phyloP scores from a whole-genome alignment of 2,888 invertebrate species.

The Athalia circularis region DNA sequence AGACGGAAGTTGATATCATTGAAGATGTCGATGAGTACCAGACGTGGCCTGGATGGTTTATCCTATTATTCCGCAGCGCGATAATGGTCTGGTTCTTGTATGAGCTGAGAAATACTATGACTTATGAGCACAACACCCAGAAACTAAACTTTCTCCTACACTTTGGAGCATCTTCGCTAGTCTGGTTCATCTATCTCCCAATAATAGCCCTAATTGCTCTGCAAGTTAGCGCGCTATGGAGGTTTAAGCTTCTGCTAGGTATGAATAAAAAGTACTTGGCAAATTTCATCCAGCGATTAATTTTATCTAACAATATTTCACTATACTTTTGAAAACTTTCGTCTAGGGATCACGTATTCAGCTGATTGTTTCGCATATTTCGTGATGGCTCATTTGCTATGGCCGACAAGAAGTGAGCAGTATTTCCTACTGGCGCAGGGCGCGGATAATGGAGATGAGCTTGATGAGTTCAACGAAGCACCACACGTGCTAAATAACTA shows the following conservation, averaged over 20 bases:
- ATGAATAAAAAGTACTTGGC: conserved; percentile 67
- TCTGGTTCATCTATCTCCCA: conserved; percentile 98
- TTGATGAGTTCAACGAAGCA: conserved; percentile 94
- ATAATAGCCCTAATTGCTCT: conserved; percentile 94
- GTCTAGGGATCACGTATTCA: conserved; percentile 93
- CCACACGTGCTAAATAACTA: conserved; percentile 86
- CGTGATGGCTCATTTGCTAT: conserved; percentile 95
- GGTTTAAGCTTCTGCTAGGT: conserved; percentile 95
- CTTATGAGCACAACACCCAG: conserved; percentile 86
- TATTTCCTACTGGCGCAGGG: conserved; percentile 86
- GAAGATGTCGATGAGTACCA: conserved; percentile 98
- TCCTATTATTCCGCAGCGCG: conserved; percentile 88
- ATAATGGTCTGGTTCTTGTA: conserved; percentile 94
- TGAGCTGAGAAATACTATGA: conserved; percentile 85
- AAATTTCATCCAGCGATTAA: neutral
- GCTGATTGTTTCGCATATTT: conserved; percentile 97
- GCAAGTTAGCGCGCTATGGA: conserved; percentile 95
- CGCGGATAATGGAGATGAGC: conserved; percentile 80
- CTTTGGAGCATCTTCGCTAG: conserved; percentile 97
- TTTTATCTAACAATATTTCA: conserved; percentile 23
- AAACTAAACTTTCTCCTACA: conserved; percentile 96
- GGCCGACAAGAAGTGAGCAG: conserved; percentile 96
- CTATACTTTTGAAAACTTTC: conserved; percentile 30
- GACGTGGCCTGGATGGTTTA: conserved; percentile 98
- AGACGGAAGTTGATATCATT: conserved; percentile 97